Evolutionary conservation across 2,888 invertebrate genomes (phyloP), one percentile per base, ranked within the genome.

Genomic region (Pyrocoelia pectoralis): DNA sequence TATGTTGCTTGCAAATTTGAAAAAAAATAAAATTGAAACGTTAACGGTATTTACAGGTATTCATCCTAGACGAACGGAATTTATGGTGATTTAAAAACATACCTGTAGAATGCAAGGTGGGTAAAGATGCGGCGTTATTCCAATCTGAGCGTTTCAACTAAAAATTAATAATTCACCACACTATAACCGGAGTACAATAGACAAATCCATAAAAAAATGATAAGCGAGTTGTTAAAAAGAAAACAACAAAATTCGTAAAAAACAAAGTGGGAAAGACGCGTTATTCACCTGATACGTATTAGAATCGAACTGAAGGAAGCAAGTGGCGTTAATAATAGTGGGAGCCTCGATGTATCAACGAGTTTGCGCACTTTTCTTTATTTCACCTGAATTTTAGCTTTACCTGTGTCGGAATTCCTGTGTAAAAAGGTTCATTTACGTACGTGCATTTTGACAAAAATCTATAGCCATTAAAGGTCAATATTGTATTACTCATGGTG

Each of bases 231-330:
- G 17, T 9, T 10, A 46, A 14, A n/a, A 24, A 28, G n/a, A n/a
- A 40, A 59, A 59, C 53, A 59, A 41, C 46, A 52, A 48, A 13
- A 19, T 53, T n/a, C 12, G 13, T 18, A 59, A 53, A 53, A 15
- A 53, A 59, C 24, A 24, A 24, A 24, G 48, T 38, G 54, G 48
- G 46, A 49, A 29, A 33, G 33, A 33, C 33, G 51, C 59, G 46
- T 24, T 40, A 59, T 59, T 46, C 59, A 59, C 70, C 69, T 71
- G 69, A 62, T 68, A 61, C 69, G 64, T 58, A 62, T 55, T 65
- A 60, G 67, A 67, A 65, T 63, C 66, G 68, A 65, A 70, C 70
- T 70, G 65, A 61, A 57, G 51, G 65, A 68, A 65, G 67, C 67
- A 64, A 67, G 68, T 67, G 66, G 61, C 60, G 8, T 43, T n/a